Percentiles rank a stretch among this genome's conserved stretches.
These are phyloP conservation scores for Amphiprion ocellaris DNA, from an alignment of 2,113 vertebrate species.

Conservation along the genomic window DNA sequence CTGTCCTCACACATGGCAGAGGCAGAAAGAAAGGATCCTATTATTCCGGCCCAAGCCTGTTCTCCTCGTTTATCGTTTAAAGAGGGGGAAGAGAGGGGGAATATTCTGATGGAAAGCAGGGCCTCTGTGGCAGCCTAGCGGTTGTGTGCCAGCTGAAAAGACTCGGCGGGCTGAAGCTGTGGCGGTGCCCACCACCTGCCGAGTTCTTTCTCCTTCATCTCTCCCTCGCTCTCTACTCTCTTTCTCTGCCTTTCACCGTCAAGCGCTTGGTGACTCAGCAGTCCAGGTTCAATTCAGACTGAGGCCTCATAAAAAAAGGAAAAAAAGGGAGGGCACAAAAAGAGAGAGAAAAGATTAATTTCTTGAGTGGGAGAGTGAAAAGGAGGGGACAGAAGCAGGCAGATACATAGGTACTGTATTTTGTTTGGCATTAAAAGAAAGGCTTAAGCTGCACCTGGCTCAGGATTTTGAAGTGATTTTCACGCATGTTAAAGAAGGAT, in stretches of 20 bases:
- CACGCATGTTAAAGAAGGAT: not conserved
- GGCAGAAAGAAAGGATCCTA: constrained; percentile 83
- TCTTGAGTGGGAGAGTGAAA: constrained; percentile 62
- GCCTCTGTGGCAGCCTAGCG: constrained; percentile 80
- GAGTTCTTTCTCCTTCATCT: constrained; percentile 79
- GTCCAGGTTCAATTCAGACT: constrained; percentile 72
- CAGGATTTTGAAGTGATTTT: constrained; percentile 41
- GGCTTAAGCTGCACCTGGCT: constrained; percentile 63
- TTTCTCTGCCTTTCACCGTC: constrained; percentile 76
- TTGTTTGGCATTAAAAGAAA: constrained; percentile 49
- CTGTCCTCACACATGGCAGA: constrained; percentile 81
- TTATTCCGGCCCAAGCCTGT: constrained; percentile 82
- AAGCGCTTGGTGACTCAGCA: constrained; percentile 78
- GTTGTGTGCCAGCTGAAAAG: constrained; percentile 85
- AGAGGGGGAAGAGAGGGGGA: constrained; percentile 77
- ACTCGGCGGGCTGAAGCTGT: constrained; percentile 73
- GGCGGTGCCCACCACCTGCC: constrained; percentile 85
- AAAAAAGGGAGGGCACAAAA: constrained; percentile 58
- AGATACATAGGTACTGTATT: constrained; percentile 71
- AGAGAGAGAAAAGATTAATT: constrained; percentile 77
- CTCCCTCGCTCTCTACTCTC: constrained; percentile 62
- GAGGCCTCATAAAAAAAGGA: constrained; percentile 64
- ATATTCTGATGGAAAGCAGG: constrained; percentile 85
- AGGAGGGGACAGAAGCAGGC: constrained; percentile 29
- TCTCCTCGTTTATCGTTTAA: constrained; percentile 83